phyloP scores from a whole-genome alignment of 2,797 vertebrate species.

The Manis pentadactyla region DNA sequence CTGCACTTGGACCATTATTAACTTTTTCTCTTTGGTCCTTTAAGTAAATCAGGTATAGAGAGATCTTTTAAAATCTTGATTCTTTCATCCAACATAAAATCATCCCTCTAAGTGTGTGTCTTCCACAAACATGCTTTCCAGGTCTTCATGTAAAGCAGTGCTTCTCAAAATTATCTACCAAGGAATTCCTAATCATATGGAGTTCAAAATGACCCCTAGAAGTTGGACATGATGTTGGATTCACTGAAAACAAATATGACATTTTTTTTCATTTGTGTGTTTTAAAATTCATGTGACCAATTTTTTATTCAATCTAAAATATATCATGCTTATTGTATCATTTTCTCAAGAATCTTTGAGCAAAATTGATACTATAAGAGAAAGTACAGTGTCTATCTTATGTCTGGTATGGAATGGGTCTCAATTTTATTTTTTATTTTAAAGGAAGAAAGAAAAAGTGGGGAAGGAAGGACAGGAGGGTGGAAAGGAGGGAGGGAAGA shows the following conservation, averaged over 20 bases:
- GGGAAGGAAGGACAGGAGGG: rapidly evolving
- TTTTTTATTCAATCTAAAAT: neutral
- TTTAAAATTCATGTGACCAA: neutral
- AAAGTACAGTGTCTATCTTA: neutral
- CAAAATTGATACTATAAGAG: neutral
- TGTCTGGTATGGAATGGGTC: neutral
- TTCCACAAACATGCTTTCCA: neutral
- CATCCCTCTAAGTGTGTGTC: neutral
- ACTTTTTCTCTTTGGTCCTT: neutral
- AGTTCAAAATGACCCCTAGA: neutral
- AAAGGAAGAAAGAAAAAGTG: rapidly evolving
- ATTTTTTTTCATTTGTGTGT: neutral
- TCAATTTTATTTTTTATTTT: neutral
- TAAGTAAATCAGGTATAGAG: neutral
- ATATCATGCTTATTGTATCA: neutral
- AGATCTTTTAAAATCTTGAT: neutral
- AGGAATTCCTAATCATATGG: neutral
- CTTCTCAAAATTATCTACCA: neutral
- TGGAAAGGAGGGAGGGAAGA: neutral
- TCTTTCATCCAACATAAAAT: neutral
- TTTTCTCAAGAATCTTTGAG: neutral
- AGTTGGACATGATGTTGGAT: neutral
- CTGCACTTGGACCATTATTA: neutral
- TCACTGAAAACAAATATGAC: neutral
- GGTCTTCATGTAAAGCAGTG: neutral